Conservation (phyloP, 2,113 vertebrate species). For the Perognathus longimembris region DNA sequence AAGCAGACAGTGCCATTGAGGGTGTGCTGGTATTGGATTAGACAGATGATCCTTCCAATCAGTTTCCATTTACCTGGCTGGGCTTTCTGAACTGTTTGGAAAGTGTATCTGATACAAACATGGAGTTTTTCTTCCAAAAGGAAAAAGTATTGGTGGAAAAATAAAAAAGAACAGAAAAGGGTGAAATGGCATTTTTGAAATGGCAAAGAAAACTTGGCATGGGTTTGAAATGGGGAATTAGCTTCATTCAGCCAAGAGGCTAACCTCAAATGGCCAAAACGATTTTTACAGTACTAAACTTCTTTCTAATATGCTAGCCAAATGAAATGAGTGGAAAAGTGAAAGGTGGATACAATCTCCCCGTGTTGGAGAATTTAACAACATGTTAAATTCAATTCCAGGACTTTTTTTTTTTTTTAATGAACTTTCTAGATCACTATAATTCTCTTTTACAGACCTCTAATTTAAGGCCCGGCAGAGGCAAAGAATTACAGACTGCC, state of each 20-base stretch:
- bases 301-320: constrained; percentile 65
- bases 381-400: constrained; percentile 76
- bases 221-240: constrained; percentile 49
- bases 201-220: constrained; percentile 53
- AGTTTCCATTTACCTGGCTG: background rate
- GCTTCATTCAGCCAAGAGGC: constrained; percentile 17
- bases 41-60: background rate
- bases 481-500: constrained; percentile 79
- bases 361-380: constrained; percentile 72
- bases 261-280: constrained; percentile 63
- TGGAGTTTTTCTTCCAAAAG: constrained; percentile 32
- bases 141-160: constrained; percentile 52
- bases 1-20: background rate
- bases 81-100: constrained; percentile 37
- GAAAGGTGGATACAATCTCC: constrained; percentile 69
- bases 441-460: constrained; percentile 78
- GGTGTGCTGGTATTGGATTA: background rate
- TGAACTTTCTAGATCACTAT: constrained; percentile 76
- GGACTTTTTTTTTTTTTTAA: constrained; percentile 46
- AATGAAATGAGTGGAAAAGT: constrained; percentile 64
- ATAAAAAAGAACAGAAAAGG: no score
- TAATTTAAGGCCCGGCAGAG: constrained; percentile 78
- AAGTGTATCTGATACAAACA: constrained; percentile 13
- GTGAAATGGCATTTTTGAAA: constrained; percentile 64
- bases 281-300: constrained; percentile 37